Base-by-base conservation (phyloP, 2,888 invertebrate genomes). In the Lathronympha strigana region DNA sequence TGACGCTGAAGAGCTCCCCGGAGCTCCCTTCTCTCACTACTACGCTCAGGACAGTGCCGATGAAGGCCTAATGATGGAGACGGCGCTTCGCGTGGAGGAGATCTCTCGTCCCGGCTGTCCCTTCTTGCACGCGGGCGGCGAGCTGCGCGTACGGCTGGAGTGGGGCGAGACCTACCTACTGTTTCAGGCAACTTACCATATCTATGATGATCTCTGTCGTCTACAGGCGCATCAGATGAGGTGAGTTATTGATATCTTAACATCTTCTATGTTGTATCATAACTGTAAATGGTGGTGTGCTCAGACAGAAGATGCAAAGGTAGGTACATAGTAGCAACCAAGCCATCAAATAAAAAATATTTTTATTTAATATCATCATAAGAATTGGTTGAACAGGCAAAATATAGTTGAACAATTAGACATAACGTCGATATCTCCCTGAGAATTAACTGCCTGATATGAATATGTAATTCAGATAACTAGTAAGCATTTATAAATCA, bases 201-300 rank as follows among this genome's bases (percentile, higher is more conserved):
- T 95, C 79, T 95, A 96, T 82, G 97, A 97, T 82, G 96, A 97
- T 85, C 94, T 96, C 49, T 94, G 95, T 75, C 93, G 96, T 71
- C 90, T 95, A 68, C 96, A 97, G 84, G 95, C 95, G 83, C 95
- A 95, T 80, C 97, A 97, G 82, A 97, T 97, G 96, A 94, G 95
- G 96, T 95, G 85, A 80, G 51, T 33, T 28, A 4, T 15, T 15
- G 28, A 63, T 17, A 13, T 17, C 19, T 21, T 8, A 3, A n/a
- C n/a, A n/a, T n/a, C n/a, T n/a, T n/a, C n/a, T n/a, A n/a, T n/a
- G n/a, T n/a, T n/a, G n/a, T n/a, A n/a, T n/a, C n/a, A n/a, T n/a
- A n/a, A n/a, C n/a, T n/a, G n/a, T n/a, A n/a, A n/a, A n/a, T n/a
- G n/a, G n/a, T n/a, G n/a, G n/a, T n/a, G n/a, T n/a, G n/a, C n/a